Evolutionary conservation across 2,888 invertebrate genomes (phyloP).

Genomic region (Laothoe populi): DNA sequence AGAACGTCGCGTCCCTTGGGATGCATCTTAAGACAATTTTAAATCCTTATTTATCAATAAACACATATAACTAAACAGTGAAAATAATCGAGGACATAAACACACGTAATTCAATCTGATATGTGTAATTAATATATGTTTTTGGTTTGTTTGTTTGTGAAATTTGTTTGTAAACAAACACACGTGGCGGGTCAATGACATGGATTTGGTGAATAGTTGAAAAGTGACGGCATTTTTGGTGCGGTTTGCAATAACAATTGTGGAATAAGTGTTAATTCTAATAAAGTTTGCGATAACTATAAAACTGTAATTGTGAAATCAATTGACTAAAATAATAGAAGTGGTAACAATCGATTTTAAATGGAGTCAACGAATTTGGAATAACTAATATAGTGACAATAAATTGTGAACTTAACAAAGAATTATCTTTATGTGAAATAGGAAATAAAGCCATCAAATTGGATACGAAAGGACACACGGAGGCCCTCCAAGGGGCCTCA

Average conservation of each 20-base stretch:
- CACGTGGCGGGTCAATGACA: slow-evolving; percentile 23
- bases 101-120: neutral
- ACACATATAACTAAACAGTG: neutral
- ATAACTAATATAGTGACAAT: neutral
- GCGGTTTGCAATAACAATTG: no score
- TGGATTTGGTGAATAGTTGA: neutral
- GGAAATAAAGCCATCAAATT: slow-evolving; percentile 58
- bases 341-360: no score
- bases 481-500: slow-evolving; percentile 74
- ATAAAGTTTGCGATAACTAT: no score
- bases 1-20: neutral
- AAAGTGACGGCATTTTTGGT: no score
- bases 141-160: neutral
- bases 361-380: no score
- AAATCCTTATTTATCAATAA: neutral
- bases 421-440: slow-evolving; percentile 3
- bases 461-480: slow-evolving; percentile 59
- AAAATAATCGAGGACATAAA: neutral
- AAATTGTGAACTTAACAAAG: neutral
- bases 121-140: neutral
- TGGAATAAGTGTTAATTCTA: no score
- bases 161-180: slow-evolving; percentile 28
- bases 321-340: no score
- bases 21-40: neutral
- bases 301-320: no score